Evolutionary conservation across 2,113 vertebrate genomes (phyloP), one percentile per base, ranked within the genome.

Genomic region (Nettapus auritus): DNA sequence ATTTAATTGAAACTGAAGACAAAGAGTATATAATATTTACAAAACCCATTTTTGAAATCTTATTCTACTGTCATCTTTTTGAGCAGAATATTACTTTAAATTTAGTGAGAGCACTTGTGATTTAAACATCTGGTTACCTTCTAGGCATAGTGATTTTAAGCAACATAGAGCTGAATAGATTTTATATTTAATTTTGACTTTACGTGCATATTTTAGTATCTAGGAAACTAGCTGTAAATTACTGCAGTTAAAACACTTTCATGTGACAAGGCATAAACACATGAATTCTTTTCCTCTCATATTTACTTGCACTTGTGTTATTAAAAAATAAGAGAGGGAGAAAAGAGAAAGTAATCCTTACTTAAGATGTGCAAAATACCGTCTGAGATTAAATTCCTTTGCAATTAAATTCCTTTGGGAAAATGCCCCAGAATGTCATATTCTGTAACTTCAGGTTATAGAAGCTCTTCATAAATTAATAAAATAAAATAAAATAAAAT

Each of bases 221-320:
- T 86, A 23, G 26, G 74, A 89, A 82, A n/a, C 5, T n/a, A 56
- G 38, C 6, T n/a, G 7, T 36, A 42, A 4, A 9, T 81, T 88
- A 16, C 6, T 1, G 17, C 19, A 1, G 6, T 46, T 86, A 31
- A 76, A 88, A 62, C 13, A 40, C 4, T 59, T 46, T 25, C 11
- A 40, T 62, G 22, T 29, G 36, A 44, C 0, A 1, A 16, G 46
- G 6, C 18, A 42, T 3, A 77, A 62, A 48, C 9, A 71, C 1
- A 10, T 2, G 3, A 34, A 82, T 89, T 56, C 0, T 76, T 59
- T 52, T 84, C 31, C n/a, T 84, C 14, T 78, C 9, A 17, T 67
- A 7, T 63, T 83, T 77, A 6, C 20, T 66, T 73, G 2, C 7
- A 52, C 2, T 82, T 36, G 3, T 63, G 5, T 7, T 62, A 33